Evolutionary conservation across 1,140 invertebrate genomes (phyloP), one percentile per base, ranked within the genome.

Genomic region (Brachionus sp.): DNA sequence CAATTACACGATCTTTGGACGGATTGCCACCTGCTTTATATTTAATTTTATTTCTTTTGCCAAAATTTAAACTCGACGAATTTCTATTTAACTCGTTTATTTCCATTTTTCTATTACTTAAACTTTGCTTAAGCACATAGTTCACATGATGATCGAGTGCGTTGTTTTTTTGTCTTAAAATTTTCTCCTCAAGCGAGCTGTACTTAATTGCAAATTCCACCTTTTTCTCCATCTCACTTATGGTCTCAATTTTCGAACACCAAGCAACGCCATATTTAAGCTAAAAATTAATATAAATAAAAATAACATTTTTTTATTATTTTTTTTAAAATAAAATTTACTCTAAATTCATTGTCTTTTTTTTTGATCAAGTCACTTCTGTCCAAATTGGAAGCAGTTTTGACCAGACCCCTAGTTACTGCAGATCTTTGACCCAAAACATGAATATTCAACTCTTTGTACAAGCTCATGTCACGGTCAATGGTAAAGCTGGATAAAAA

Each of bases 371-470:
- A 46, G 13, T 75, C 44, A 46, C 16, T 44, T 42, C 57, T 80
- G 13, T 80, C 33, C 16, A 80, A 80, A 62, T 57, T 80, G 10
- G 77, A 66, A 33, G 70, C 70, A 35, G 77, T 80, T 62, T 62
- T 57, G 6, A 66, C 10, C 2, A 62, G 37, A 80, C 77, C 62
- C 37, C 77, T 9, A 4, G 77, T 62, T 6, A 44, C 62, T n/a
- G 77, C 77, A 12, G 77, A 80, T 9, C 62, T 39, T 66, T 80
- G 77, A 25, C 77, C 77, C 9, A 80, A 3, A 9, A 80, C 77
- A 35, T 80, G 53, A 33, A 80, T 80, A 44, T 66, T 80, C 33
- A 80, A 25, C 50, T 80, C 77, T 80, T 80, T 80, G 37, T 80
- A 80, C 4, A 80, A 29, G 37, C 77, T 80, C 77, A 80, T 80